Evolutionary conservation across 1,140 invertebrate genomes (phyloP), one percentile per base, ranked within the genome.

Genomic region (Saxidomus purpurata): DNA sequence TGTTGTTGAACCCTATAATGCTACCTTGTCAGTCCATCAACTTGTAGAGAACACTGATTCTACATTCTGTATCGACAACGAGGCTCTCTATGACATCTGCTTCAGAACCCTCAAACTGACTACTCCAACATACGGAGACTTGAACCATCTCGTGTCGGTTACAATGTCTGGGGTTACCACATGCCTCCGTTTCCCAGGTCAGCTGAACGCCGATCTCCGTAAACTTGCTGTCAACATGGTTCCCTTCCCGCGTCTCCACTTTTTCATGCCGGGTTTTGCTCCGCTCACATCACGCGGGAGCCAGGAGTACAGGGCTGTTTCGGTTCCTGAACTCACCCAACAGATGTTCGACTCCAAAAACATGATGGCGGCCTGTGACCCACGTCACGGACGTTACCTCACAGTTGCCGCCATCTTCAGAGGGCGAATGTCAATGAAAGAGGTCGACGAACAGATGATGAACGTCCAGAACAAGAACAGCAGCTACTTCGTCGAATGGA

Each of bases 401-500:
- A 98, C 98, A 0, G 97, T 99, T 0, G 98, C 98, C 1, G 98
- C 98, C 61, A 98, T 99, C 91, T 99, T 99, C 97, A 97, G 98
- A 76, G 98, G 96, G 17, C 94, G 96, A 25, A 96, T 96, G 95
- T 96, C 96, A 40, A 96, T 96, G 95, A 96, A 96, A 86, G 94
- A 95, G 87, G 95, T 95, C 49, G 95, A 95, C 84, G 95, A 95
- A 87, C 94, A 95, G 91, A 94, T 95, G 94, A 81, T 95, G 81
- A 94, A 95, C 83, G 93, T 95, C 36, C 94, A 95, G 92, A 95
- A 95, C 91, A 95, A 95, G 92, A 95, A 95, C 91, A 95, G 93
- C 95, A 97, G 97, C 92, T 98, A 98, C 96, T 98, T 99, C 94
- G 98, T 99, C 49, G 98, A 98, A 96, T 99, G 98, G 98, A 98